Evolutionary conservation across 2,113 vertebrate genomes (phyloP).

Genomic region (Rhinogobius similis): DNA sequence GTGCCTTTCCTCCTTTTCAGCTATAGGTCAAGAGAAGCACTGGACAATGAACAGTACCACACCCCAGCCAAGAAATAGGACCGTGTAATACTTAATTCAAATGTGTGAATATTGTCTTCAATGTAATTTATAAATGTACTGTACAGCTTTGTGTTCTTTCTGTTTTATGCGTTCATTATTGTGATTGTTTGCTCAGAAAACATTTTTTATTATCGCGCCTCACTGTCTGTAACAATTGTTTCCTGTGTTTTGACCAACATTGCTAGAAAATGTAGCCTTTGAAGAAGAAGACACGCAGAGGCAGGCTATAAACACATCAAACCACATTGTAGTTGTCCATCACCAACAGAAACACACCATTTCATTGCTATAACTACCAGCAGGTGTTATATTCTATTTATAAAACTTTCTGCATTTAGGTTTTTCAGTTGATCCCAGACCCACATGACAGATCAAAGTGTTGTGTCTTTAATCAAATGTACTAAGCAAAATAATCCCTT

Average conservation of each 20-base stretch:
- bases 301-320: background rate
- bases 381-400: too few species aligned
- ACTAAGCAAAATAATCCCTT: background rate
- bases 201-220: background rate
- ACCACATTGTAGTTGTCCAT: background rate
- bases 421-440: background rate
- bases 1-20: constrained; percentile 9
- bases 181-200: too few species aligned
- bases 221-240: background rate
- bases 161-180: too few species aligned
- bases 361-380: too few species aligned
- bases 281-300: background rate
- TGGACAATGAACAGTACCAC: background rate
- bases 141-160: too few species aligned
- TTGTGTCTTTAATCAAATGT: too few species aligned
- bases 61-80: background rate
- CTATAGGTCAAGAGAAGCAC: constrained; percentile 10
- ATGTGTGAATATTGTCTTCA: too few species aligned
- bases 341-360: background rate
- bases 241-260: background rate
- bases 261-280: background rate
- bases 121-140: too few species aligned
- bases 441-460: too few species aligned
- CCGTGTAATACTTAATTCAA: background rate
- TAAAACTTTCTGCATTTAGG: too few species aligned